Conservation (phyloP, 2,113 vertebrate genomes). For the Coptodon rendalli region DNA sequence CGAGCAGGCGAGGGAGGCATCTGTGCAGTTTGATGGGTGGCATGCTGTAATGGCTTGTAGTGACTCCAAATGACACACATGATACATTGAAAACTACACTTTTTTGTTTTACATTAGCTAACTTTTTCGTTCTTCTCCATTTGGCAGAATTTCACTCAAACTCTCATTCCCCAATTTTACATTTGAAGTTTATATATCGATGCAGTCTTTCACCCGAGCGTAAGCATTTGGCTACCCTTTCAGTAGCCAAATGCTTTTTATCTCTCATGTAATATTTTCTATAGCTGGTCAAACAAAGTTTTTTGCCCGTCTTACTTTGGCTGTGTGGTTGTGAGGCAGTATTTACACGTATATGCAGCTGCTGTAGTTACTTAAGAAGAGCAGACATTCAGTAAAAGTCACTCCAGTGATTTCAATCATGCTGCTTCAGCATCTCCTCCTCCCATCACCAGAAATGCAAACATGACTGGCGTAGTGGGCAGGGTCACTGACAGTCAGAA, state of each 20-base stretch:
- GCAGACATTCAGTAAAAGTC: neutral
- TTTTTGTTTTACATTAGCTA: neutral
- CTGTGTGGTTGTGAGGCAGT: neutral
- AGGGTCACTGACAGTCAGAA: slow-evolving; percentile 14
- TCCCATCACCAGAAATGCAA: slow-evolving; percentile 4
- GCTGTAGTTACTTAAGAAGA: neutral
- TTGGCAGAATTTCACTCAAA: neutral
- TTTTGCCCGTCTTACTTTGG: neutral
- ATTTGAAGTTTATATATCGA: neutral
- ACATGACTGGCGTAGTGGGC: slow-evolving; percentile 22
- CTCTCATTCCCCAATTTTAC: neutral
- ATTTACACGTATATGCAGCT: neutral
- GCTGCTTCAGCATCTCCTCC: neutral
- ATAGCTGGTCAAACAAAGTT: neutral
- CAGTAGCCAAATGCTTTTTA: neutral
- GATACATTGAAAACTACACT: neutral
- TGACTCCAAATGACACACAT: neutral
- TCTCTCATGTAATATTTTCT: neutral
- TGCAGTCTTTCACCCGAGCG: neutral
- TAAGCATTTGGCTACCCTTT: neutral
- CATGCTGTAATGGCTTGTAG: neutral
- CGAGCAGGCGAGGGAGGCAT: neutral
- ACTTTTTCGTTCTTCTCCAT: neutral
- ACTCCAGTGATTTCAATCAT: neutral
- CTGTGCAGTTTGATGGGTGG: neutral